phyloP scores from a whole-genome alignment of 2,797 vertebrate genomes.

The Enteromius fasciolatus region DNA sequence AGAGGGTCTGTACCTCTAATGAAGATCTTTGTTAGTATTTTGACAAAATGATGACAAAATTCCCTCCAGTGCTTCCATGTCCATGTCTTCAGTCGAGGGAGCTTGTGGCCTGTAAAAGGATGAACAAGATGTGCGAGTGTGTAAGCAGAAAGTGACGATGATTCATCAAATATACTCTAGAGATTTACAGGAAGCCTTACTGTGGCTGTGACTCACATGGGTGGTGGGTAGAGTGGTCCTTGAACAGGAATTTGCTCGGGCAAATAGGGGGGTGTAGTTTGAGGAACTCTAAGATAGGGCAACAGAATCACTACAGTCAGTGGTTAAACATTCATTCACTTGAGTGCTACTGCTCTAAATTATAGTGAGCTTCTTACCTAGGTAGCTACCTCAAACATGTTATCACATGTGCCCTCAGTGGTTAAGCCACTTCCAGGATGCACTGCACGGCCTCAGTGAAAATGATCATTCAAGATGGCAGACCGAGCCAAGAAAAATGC shows the following conservation, averaged over 20 bases:
- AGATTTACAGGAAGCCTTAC: background rate
- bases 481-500: background rate
- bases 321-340: background rate
- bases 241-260: slow-evolving; percentile 1
- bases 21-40: slow-evolving; percentile 36
- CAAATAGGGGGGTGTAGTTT: background rate
- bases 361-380: background rate
- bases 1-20: slow-evolving; percentile 5
- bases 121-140: slow-evolving; percentile 5
- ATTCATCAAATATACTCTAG: background rate
- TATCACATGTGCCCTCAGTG: background rate
- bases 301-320: background rate
- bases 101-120: slow-evolving; percentile 32
- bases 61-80: slow-evolving; percentile 53
- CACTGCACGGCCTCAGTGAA: background rate
- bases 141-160: background rate
- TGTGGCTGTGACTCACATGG: slow-evolving; percentile 27
- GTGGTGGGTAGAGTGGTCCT: background rate
- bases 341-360: background rate
- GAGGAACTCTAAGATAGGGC: background rate
- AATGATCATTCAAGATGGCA: background rate
- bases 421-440: background rate
- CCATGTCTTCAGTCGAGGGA: background rate
- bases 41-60: slow-evolving; percentile 47
- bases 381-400: background rate